phyloP scores from a whole-genome alignment of 2,888 invertebrate species.

The Eupithecia centaureata region DNA sequence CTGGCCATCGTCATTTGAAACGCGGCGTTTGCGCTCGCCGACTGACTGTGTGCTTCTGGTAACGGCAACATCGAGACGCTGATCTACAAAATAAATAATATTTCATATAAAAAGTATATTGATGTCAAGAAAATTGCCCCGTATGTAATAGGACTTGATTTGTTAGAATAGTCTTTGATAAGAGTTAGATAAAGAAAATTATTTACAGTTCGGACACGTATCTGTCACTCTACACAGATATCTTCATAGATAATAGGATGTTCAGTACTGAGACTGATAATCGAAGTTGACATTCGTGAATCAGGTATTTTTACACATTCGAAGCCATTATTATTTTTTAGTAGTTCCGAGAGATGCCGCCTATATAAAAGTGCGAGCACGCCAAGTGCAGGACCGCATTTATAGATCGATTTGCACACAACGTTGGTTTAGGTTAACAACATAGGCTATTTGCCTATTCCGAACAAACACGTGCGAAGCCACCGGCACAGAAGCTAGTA shows the following conservation, averaged over 20 bases:
- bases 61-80: slow-evolving; percentile 73
- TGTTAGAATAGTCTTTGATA: not conserved
- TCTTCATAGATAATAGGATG: not conserved
- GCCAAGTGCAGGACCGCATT: too few relatives aligned
- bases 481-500: too few relatives aligned
- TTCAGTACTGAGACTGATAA: not conserved
- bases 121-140: not conserved
- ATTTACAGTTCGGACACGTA: not conserved
- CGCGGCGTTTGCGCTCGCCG: slow-evolving; percentile 69
- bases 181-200: not conserved
- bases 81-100: slow-evolving; percentile 59
- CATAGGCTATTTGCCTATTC: too few relatives aligned
- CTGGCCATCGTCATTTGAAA: slow-evolving; percentile 74
- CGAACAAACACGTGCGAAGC: too few relatives aligned
- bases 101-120: not conserved
- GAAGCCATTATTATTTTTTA: too few relatives aligned
- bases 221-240: not conserved
- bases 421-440: too few relatives aligned
- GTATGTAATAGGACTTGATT: not conserved
- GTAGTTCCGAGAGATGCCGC: too few relatives aligned
- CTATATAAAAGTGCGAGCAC: too few relatives aligned
- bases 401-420: too few relatives aligned
- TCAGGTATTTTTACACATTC: not conserved
- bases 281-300: not conserved
- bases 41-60: slow-evolving; percentile 78